phyloP scores from a whole-genome alignment of 30 jellyfish, hydroid and myxozoan species.

The Rhopilema esculentum region DNA sequence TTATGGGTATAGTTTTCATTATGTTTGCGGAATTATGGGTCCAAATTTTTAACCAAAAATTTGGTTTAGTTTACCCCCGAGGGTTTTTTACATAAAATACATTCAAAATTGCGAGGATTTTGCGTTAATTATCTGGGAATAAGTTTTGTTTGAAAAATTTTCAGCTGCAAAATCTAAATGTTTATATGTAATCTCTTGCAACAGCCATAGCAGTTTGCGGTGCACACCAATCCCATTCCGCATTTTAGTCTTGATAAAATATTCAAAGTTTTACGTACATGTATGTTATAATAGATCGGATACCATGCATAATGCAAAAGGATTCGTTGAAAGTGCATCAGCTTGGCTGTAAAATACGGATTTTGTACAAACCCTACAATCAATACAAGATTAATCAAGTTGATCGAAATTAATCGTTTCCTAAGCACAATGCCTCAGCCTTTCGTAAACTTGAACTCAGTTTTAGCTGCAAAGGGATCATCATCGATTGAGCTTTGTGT shows the following conservation, averaged over 20 bases:
- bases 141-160: no score
- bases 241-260: slow-evolving; percentile 12
- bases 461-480: neutral
- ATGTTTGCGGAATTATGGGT: no score
- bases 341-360: neutral
- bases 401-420: neutral
- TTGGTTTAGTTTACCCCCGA: no score
- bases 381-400: neutral
- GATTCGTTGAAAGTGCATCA: neutral
- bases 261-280: slow-evolving; percentile 4
- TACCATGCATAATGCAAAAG: slow-evolving; percentile 42
- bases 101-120: no score
- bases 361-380: neutral
- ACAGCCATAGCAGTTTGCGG: neutral
- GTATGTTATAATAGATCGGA: slow-evolving; percentile 17
- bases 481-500: neutral
- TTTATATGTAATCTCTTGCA: no score
- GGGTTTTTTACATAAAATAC: no score
- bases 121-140: no score
- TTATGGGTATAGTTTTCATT: no score
- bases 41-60: no score
- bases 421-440: neutral
- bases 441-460: neutral
- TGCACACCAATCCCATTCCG: slow-evolving; percentile 4
- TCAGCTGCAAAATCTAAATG: no score